A percentile compares a stretch with the other conserved stretches of the same genome.
Evolutionary conservation across 1,140 invertebrate genomes (phyloP).

Genomic region (Aphaenogaster ashmeadi): DNA sequence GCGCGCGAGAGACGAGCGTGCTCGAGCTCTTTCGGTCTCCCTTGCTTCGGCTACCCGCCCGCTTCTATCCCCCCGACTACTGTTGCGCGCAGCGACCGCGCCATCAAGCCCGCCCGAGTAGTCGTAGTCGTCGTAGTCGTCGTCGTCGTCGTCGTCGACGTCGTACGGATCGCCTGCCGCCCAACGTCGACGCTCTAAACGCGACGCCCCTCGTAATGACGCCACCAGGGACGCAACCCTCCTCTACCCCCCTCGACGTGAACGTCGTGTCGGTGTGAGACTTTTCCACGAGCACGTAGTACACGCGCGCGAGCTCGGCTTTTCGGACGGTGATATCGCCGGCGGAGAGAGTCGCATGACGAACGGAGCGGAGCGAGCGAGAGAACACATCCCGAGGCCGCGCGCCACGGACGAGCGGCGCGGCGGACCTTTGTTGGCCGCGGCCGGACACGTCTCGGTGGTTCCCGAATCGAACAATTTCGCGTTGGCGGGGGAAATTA

Average conservation of each 20-base stretch:
- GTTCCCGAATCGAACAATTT: conserved; percentile 41
- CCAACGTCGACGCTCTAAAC: conserved; percentile 82
- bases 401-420: conserved; percentile 30
- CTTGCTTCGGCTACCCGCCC: conserved; percentile 45
- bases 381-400: conserved; percentile 45
- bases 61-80: conserved; percentile 56
- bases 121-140: conserved; percentile 58
- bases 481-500: conserved; percentile 36
- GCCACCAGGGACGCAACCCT: conserved; percentile 79
- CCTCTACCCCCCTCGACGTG: conserved; percentile 43
- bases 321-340: conserved; percentile 56
- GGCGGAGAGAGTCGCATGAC: conserved; percentile 35
- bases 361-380: conserved; percentile 21
- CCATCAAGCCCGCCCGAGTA: conserved; percentile 61
- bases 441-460: conserved; percentile 20
- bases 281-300: conserved; percentile 55
- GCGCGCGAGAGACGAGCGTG: background rate
- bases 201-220: conserved; percentile 83
- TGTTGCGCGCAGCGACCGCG: conserved; percentile 67
- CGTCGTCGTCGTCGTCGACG: conserved; percentile 51
- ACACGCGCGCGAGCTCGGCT: conserved; percentile 28
- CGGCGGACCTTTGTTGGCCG: conserved; percentile 40
- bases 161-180: conserved; percentile 76
- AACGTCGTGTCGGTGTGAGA: conserved; percentile 60
- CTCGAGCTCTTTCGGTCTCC: conserved; percentile 47